phyloP scores from a whole-genome alignment of 2,797 vertebrate species.

The Darevskia mixta region DNA sequence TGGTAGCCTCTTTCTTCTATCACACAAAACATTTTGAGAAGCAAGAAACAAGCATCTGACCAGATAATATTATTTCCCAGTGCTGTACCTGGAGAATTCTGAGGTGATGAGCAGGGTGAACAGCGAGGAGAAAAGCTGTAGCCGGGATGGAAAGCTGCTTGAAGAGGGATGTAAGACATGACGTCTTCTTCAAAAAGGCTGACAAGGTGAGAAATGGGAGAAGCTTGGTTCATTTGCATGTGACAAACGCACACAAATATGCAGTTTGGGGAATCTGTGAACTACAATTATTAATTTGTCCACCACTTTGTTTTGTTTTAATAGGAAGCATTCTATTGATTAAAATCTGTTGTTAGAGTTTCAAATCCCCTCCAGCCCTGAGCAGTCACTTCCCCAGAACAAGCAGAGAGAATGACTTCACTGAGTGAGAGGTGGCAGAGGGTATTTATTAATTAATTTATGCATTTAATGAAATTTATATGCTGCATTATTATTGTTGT shows the following conservation, averaged over 20 bases:
- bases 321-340: too few species aligned
- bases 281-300: neutral
- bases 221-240: constrained; percentile 10
- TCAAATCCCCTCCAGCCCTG: neutral
- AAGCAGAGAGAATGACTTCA: neutral
- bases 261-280: neutral
- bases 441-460: neutral
- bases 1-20: neutral
- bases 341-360: neutral
- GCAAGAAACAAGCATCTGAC: neutral
- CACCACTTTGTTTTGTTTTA: neutral
- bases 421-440: neutral
- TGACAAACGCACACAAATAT: neutral
- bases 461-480: too few species aligned
- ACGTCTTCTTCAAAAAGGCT: constrained; percentile 98
- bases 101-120: constrained; percentile 95
- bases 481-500: too few species aligned
- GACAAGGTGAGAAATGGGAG: constrained; percentile 45
- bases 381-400: neutral
- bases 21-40: neutral
- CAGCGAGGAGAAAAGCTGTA: constrained; percentile 96
- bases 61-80: neutral
- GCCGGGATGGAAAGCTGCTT: constrained; percentile 88
- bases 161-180: constrained; percentile 92
- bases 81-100: constrained; percentile 93